Conservation (phyloP, 2,797 vertebrate genomes). For the Karalla daura region DNA sequence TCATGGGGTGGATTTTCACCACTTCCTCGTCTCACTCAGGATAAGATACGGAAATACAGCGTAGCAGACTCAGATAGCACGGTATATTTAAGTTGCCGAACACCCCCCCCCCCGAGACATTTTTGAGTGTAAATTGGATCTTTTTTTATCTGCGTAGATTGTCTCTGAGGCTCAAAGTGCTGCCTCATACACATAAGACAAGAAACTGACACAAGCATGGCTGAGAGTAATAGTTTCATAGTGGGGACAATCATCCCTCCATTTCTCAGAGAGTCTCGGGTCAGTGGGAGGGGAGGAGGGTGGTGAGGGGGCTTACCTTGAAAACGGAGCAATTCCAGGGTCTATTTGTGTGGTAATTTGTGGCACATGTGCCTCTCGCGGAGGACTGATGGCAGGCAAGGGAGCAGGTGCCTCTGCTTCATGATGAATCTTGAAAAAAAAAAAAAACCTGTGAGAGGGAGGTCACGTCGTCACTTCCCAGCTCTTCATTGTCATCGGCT, state of each 20-base stretch:
- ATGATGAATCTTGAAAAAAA: conserved; percentile 30
- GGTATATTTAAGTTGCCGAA: conserved; percentile 2
- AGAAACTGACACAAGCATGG: conserved; percentile 18
- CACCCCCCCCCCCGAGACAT: neutral
- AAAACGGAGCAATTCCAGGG: conserved; percentile 45
- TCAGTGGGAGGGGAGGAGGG: conserved; percentile 33
- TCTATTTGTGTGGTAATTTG: conserved; percentile 59
- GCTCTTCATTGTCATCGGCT: conserved; percentile 26
- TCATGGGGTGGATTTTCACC: neutral
- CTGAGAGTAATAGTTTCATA: conserved; percentile 42
- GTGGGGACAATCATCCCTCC: conserved; percentile 50
- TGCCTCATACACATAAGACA: neutral
- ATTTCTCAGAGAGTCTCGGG: conserved; percentile 53
- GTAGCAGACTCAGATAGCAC: neutral
- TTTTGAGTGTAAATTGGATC: conserved; percentile 7
- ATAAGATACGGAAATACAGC: neutral
- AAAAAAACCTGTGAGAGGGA: conserved; percentile 10
- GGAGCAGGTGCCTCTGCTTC: conserved; percentile 57
- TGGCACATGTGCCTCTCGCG: conserved; percentile 23
- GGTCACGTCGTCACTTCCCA: conserved; percentile 13
- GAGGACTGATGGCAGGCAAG: conserved; percentile 16
- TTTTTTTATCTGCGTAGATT: conserved; percentile 22
- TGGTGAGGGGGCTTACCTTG: conserved; percentile 21
- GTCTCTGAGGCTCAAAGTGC: conserved; percentile 1
- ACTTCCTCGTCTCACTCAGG: conserved; percentile 2